A percentile compares a stretch with the other conserved stretches of the same genome.
These are phyloP conservation scores for Picus viridis DNA, from an alignment of 2,797 vertebrate species.

Conservation along the genomic window DNA sequence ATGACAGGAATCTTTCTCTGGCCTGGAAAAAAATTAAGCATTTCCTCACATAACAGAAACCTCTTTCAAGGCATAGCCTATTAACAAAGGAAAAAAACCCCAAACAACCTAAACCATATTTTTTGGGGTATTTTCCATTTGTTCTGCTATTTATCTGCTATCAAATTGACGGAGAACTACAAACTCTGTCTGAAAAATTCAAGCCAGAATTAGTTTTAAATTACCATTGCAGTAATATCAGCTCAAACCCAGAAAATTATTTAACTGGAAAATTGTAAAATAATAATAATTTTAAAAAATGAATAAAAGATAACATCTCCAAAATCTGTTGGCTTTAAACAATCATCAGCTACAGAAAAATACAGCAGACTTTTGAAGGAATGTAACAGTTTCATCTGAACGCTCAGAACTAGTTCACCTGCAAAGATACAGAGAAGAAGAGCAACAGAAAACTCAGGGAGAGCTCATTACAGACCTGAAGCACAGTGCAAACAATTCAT, in stretches of 20 bases:
- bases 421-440: conserved; percentile 13
- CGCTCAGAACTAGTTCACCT: conserved; percentile 35
- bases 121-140: conserved; percentile 18
- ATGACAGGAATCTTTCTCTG: conserved; percentile 2
- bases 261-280: neutral
- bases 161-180: neutral
- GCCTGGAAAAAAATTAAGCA: conserved; percentile 29
- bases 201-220: conserved; percentile 14
- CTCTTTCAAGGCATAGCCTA: neutral
- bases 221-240: neutral
- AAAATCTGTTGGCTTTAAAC: neutral
- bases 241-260: neutral
- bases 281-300: neutral
- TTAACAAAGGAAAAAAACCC: neutral
- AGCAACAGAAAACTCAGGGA: conserved; percentile 33
- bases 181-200: conserved; percentile 38
- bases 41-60: conserved; percentile 30
- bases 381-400: conserved; percentile 1
- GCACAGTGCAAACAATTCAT: neutral
- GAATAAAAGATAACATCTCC: neutral
- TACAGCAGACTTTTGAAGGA: neutral
- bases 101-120: no score
- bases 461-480: neutral
- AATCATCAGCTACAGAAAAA: neutral
- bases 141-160: conserved; percentile 10